phyloP scores from a whole-genome alignment of 2,113 vertebrate genomes.

The Apteryx mantelli region DNA sequence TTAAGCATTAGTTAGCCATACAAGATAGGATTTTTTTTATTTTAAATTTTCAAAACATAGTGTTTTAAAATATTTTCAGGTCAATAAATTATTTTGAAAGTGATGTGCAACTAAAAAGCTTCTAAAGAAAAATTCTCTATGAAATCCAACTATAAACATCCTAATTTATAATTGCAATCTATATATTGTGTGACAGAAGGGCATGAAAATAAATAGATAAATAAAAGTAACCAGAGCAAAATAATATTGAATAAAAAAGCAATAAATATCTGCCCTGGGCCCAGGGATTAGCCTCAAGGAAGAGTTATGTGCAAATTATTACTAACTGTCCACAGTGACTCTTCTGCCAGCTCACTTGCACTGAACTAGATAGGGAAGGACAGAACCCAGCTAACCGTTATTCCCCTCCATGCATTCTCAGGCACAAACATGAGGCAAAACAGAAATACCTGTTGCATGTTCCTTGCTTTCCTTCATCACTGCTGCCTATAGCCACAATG shows the following conservation, averaged over 20 bases:
- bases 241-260: neutral
- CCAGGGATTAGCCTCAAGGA: neutral
- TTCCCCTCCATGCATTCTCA: neutral
- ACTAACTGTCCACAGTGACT: neutral
- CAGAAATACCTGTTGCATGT: neutral
- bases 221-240: neutral
- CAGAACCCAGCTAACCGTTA: neutral
- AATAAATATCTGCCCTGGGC: neutral
- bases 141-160: neutral
- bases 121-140: neutral
- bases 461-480: neutral
- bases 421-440: neutral
- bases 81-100: slow-evolving; percentile 37
- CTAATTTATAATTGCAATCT: neutral
- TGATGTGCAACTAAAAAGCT: neutral
- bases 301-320: neutral
- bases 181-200: neutral
- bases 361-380: neutral
- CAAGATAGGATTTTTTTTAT: neutral
- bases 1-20: neutral
- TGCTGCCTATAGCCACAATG: neutral
- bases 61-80: neutral
- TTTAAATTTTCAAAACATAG: neutral
- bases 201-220: neutral
- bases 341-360: neutral